These are phyloP conservation scores for Eilema depressum DNA, from an alignment of 2,888 invertebrate genomes.

Conservation along the genomic window DNA sequence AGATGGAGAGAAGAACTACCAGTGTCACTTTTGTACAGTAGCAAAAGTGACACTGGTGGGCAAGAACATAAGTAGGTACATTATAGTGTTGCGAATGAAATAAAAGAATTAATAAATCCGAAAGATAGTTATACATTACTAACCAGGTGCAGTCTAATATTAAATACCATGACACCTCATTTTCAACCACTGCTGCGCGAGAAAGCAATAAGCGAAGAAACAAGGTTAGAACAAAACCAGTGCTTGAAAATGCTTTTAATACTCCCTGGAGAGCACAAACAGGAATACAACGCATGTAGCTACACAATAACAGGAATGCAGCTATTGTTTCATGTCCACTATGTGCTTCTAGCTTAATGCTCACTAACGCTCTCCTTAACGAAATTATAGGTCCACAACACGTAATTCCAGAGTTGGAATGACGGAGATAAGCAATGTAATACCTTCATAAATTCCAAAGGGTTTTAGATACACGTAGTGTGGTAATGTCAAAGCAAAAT, in stretches of 20 bases:
- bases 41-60: neutral
- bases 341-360: neutral
- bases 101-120: no score
- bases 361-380: constrained; percentile 11
- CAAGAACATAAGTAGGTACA: no score
- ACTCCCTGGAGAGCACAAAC: neutral
- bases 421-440: constrained; percentile 51
- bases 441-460: constrained; percentile 56
- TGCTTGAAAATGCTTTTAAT: neutral
- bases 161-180: no score
- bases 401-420: constrained; percentile 36
- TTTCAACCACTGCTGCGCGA: neutral
- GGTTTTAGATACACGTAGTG: constrained; percentile 49
- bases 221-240: neutral
- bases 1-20: no score
- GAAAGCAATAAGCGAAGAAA: neutral
- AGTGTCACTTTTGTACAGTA: no score
- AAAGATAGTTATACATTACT: no score
- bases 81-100: no score
- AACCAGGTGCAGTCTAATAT: no score
- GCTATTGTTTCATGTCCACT: neutral
- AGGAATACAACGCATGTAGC: neutral
- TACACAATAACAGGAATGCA: neutral
- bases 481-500: constrained; percentile 40
- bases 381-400: constrained; percentile 36